Evolutionary conservation across 2,113 vertebrate species (phyloP), one percentile per base, ranked within the genome.

Genomic region (Hippocampus guttulatus): DNA sequence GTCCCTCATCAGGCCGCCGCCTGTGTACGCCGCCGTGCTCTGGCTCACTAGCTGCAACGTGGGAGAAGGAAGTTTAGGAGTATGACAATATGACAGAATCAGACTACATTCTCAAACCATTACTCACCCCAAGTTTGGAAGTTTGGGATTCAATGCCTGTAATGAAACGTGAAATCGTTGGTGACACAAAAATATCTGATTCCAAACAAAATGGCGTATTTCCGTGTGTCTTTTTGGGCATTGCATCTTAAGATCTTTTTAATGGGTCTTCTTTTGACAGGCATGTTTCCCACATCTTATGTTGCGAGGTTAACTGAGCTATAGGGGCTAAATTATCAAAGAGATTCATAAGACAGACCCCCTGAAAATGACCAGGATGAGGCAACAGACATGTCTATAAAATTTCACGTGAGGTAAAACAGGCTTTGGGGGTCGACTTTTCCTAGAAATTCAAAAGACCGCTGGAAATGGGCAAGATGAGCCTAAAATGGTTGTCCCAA

Each of bases 1-100:
- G 75, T 99, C 97, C 81, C 96, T 95, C 77, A 91, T 40, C 75
- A 93, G 85, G 57, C 93, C 93, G 71, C 93, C 92, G 12, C 92
- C 93, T 43, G 94, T 89, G 76, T 94, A 95, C 3, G 93, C 88
- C 73, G 90, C 91, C 0, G 90, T 60, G 5, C 84, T 85, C 87
- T 92, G 91, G 66, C 79, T 91, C 77, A 94, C 92, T 70, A 92
- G 83, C 95, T 96, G 74, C 0, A 77, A 21, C 7, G 18, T 0
- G 3, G 8, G 40, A 41, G 21, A 30, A 5, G 41, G 1, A 55
- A 0, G 11, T 23, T 23, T 5, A 23, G 2, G 38, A 21, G 41
- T 23, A 7, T 43, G 11, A 57, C 5, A 23, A 33, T 23, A n/a
- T 33, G 15, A 18, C 12, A 1, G 27, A 27, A 3, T 27, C 4